Base-by-base conservation (phyloP, 1,140 invertebrate genomes). In the Drosophila biarmipes region DNA sequence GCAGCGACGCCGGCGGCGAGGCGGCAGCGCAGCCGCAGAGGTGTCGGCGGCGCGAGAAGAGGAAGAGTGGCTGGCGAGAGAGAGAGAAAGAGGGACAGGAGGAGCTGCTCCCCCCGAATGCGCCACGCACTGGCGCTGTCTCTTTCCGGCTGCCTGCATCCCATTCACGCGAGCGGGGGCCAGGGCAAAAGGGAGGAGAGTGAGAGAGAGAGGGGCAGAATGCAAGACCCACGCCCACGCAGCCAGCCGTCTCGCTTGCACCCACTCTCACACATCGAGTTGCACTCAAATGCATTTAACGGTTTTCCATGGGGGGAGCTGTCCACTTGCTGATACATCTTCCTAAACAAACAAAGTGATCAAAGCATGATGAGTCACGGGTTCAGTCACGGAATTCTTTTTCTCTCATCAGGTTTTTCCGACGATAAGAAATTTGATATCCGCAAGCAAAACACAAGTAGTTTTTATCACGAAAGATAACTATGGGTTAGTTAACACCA, bases 1-100 rank as follows among this genome's bases (percentile, higher is more conserved):
- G 77, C 62, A 48, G 69, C 55, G 40, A 55, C 73, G 53, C 62
- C 57, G 57, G 21, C 66, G 56, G 67, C 66, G 15, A 29, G 21
- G 29, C 54, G 34, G 43, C 15, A 34, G 27, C 73, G 54, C 54
- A 34, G 38, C 55, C 35, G 40, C 37, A 43, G 40, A 46, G 19
- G 48, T 49, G n/a, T 27, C 63, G 15, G 24, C 34, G 12, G 53
- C 24, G 51, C 14, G 21, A 21, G 45, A n/a, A 48, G 12, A 29
- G 55, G 43, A 45, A 45, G 17, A 43, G 40, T 11, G 40, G 40
- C 17, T 6, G 17, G n/a, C 42, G 53, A 40, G 58, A 45, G 21
- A 8, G 31, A 42, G 7, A 38, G n/a, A n/a, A n/a, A 35, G 54
- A 38, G 58, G 34, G 17, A 4, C 19, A 49, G 17, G 27, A 49